These are phyloP conservation scores for Agriotes lineatus DNA, from an alignment of 2,888 invertebrate genomes.

Conservation along the genomic window DNA sequence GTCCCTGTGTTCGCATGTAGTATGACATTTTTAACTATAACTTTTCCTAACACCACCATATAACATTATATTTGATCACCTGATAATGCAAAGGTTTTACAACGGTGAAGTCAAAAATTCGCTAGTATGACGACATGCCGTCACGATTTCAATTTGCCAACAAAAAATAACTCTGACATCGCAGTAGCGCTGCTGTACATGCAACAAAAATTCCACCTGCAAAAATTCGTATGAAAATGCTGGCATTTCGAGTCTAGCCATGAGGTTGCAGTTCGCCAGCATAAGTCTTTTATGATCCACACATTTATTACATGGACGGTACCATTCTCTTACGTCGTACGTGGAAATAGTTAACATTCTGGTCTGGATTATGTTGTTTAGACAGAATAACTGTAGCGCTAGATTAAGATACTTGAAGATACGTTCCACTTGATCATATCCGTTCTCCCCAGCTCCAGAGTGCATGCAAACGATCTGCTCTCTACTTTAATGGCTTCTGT, in stretches of 20 bases:
- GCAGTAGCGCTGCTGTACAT: too few relatives aligned
- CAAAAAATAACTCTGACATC: too few relatives aligned
- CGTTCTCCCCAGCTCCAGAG: conserved; percentile 11
- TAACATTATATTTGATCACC: too few relatives aligned
- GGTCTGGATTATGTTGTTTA: conserved; percentile 23
- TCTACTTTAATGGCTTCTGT: conserved; percentile 10
- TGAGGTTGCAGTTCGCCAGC: neutral
- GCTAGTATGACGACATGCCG: too few relatives aligned
- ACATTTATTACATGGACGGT: conserved; percentile 2
- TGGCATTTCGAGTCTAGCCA: neutral
- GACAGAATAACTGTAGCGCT: conserved; percentile 4
- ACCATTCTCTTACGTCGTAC: conserved; percentile 9
- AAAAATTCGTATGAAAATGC: too few relatives aligned
- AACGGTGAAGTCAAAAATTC: too few relatives aligned
- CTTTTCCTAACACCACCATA: too few relatives aligned
- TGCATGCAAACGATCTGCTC: conserved; percentile 20
- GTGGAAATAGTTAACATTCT: conserved; percentile 23
- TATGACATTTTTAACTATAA: too few relatives aligned
- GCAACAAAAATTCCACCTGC: too few relatives aligned
- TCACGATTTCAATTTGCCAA: too few relatives aligned
- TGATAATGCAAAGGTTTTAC: too few relatives aligned
- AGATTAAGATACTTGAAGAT: conserved; percentile 8
- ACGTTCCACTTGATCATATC: conserved; percentile 20
- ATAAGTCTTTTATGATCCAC: conserved; percentile 8
- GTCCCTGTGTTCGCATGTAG: too few relatives aligned